Base-by-base conservation (phyloP, 2,113 vertebrate species). In the Willisornis vidua region DNA sequence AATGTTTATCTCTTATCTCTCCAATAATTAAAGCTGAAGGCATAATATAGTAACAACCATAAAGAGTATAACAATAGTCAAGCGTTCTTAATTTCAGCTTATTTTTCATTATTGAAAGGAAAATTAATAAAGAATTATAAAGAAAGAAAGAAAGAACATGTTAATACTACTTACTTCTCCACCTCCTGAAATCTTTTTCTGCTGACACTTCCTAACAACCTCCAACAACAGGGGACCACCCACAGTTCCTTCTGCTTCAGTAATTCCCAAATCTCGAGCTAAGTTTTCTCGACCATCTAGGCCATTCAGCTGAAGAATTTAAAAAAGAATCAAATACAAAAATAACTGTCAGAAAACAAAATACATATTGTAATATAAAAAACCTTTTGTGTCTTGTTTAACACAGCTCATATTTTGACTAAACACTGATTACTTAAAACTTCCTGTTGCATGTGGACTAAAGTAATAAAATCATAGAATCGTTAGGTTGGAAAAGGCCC, bases 221-320 rank as follows among this genome's bases (percentile, higher is more conserved):
- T 99, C 99, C 95, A 99, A 91, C 29, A 99, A 88, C 26, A 99
- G 90, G 9, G 99, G 99, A 23, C 97, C 97, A 35, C 98, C 98
- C 85, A 96, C 97, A 55, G 98, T 97, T 49, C 97, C 95, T 79
- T 99, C 98, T 1, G 97, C 97, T 90, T 99, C 98, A 3, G 72
- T 94, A 80, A 99, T 98, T 51, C 98, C 98, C 86, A 99, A 98
- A 33, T 99, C 98, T 68, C 95, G 98, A 84, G 98, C 98, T 94
- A 99, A 96, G 86, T 96, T 97, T 81, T 99, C 98, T 91, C 99
- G 98, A 61, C 97, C 96, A 59, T 99, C 99, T 49, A 99, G 97
- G 48, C 98, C 97, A 89, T 98, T 99, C 63, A 98, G 82, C 99
- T 99, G 82, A 12, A 5, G 4, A 51, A 81, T 3, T 63, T 25